A percentile compares a stretch with the other conserved stretches of the same genome.
Conservation (phyloP, 1,140 invertebrate genomes). For the Bombus superbus region DNA sequence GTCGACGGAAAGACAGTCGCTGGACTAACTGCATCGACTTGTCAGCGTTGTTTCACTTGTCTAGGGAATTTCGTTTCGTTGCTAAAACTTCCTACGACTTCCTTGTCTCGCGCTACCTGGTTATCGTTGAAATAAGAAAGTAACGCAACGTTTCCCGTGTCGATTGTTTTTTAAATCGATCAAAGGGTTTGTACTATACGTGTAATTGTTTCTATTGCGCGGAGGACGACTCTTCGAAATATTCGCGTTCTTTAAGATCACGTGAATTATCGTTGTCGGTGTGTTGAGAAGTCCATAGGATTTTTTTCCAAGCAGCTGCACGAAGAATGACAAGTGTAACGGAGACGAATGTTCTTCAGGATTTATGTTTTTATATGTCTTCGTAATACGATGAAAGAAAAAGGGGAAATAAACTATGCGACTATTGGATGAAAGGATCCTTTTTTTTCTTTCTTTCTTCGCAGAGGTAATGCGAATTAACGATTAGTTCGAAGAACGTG, state of each 20-base stretch:
- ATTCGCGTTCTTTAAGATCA: not conserved
- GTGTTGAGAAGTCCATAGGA: not conserved
- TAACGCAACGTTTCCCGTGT: not conserved
- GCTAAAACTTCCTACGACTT: not conserved
- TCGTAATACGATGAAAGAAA: too few species aligned
- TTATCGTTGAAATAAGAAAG: not conserved
- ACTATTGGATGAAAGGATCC: too few species aligned
- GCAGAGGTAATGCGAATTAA: not conserved
- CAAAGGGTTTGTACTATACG: too few species aligned
- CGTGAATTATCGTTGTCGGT: not conserved
- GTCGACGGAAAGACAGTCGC: not conserved
- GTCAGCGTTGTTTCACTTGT: constrained; percentile 14
- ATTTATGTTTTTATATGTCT: too few species aligned
- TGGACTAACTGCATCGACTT: constrained; percentile 32
- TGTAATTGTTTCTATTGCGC: too few species aligned
- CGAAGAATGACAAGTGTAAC: too few species aligned
- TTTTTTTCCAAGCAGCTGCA: too few species aligned
- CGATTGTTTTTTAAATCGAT: not conserved
- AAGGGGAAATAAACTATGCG: too few species aligned
- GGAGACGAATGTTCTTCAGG: too few species aligned
- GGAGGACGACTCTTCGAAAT: too few species aligned
- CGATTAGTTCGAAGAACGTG: not conserved
- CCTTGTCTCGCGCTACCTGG: not conserved
- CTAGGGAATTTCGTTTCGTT: constrained; percentile 4
- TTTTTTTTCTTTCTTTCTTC: too few species aligned